phyloP scores from a whole-genome alignment of 2,113 vertebrate species.

The Amphilophus citrinellus region DNA sequence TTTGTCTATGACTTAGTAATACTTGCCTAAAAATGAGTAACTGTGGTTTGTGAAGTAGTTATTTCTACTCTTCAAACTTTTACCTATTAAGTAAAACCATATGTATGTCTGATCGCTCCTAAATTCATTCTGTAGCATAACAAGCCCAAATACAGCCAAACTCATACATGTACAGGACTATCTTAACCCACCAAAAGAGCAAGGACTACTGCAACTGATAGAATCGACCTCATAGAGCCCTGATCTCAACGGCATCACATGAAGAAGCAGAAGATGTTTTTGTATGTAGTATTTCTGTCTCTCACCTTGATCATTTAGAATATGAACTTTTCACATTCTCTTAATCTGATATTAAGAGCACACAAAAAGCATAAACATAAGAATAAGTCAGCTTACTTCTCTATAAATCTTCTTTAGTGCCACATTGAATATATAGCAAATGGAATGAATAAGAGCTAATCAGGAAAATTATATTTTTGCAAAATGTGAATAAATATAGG shows the following conservation, averaged over 20 bases:
- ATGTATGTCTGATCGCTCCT: background rate
- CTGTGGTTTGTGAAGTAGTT: background rate
- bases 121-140: background rate
- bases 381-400: background rate
- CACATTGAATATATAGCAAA: background rate
- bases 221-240: background rate
- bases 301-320: background rate
- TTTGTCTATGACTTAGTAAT: background rate
- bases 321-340: background rate
- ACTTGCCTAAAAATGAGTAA: background rate
- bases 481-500: background rate
- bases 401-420: background rate
- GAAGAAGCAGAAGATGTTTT: background rate
- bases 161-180: background rate
- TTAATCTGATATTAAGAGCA: background rate
- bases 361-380: background rate
- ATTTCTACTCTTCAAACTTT: background rate
- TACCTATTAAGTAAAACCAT: background rate
- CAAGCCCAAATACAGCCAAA: background rate
- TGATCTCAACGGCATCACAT: background rate
- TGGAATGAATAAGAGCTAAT: background rate
- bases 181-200: background rate
- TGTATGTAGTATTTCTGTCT: background rate
- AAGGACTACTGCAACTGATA: background rate
- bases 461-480: background rate